Evolutionary conservation across 2,888 invertebrate species (phyloP), one percentile per base, ranked within the genome.

Genomic region (Heteromyza rotundicornis): DNA sequence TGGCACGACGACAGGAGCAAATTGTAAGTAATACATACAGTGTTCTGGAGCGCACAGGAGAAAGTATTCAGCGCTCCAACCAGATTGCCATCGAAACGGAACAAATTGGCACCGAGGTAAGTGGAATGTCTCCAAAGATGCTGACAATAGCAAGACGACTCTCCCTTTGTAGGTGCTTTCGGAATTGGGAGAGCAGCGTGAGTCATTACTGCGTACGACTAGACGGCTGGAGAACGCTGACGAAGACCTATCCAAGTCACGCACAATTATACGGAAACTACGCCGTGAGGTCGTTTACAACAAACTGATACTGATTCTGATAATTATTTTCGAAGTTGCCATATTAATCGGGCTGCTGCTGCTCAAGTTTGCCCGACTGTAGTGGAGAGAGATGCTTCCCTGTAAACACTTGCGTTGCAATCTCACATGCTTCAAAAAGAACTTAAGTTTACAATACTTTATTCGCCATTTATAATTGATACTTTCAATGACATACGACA

Each of bases 21-120:
- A 83, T 87, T 5, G 84, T 74, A 14, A 64, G 72, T 12, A 77
- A 71, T 47, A 75, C 78, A 0, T 75, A 78, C 20, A 72, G 74
- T 65, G 74, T 75, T 2, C 68, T 82, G 1, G 74, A 82, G 23
- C 70, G 89, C 55, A 88, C 90, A 0, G 85, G 87, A 0, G 86
- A 87, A 62, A 89, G 89, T 68, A 84, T 91, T 10, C 86, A 86
- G 1, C 85, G 92, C 59, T 90, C 92, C 0, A 89, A 90, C 68
- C 88, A 88, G 74, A 86, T 92, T 51, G 91, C 93, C 0, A 86
- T 89, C 2, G 93, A 95, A 83, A 92, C 92, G 0, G 94, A 94
- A 82, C 86, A 88, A 73, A 87, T 94, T 67, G 94, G 92, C 5
- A 87, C 88, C 1, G 90, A 89, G 77, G 84, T 82, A 54, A 10